Conservation (phyloP, 2,797 vertebrate species). For the Gorsachius magnificus region DNA sequence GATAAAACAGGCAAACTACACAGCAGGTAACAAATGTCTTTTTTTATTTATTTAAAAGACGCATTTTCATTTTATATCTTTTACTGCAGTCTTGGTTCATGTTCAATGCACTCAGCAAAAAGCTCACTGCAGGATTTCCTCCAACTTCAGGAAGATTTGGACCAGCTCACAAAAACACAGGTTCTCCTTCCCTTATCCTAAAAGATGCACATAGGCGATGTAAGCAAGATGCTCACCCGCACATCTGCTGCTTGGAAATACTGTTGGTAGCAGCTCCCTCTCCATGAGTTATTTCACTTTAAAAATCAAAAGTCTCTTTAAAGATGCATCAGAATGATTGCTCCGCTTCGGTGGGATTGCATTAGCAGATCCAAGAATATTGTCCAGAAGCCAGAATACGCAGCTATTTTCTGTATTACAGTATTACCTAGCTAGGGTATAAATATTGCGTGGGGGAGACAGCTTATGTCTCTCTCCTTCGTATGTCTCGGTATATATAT, state of each 20-base stretch:
- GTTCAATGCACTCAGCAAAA: background rate
- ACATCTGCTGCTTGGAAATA: background rate
- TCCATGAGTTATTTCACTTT: background rate
- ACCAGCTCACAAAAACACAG: background rate
- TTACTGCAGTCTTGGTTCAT: background rate
- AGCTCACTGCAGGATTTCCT: background rate
- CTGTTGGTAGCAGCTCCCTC: background rate
- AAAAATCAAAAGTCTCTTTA: background rate
- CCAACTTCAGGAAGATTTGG: background rate
- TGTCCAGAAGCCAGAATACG: background rate
- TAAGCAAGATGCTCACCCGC: background rate
- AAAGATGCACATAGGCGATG: background rate
- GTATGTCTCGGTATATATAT: background rate
- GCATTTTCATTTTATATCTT: background rate
- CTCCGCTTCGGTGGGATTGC: background rate
- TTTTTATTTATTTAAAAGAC: background rate
- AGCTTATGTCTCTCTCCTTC: background rate
- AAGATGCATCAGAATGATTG: background rate
- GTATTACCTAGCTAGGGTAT: background rate
- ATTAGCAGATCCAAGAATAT: background rate
- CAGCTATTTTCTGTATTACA: background rate
- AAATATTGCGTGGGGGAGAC: background rate
- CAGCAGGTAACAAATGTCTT: background rate
- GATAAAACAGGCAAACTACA: background rate
- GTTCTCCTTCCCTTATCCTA: background rate